Percentiles rank a stretch among this genome's conserved stretches.
These are phyloP conservation scores for Malacoraja senta DNA, from an alignment of 2,797 vertebrate genomes.

Conservation along the genomic window DNA sequence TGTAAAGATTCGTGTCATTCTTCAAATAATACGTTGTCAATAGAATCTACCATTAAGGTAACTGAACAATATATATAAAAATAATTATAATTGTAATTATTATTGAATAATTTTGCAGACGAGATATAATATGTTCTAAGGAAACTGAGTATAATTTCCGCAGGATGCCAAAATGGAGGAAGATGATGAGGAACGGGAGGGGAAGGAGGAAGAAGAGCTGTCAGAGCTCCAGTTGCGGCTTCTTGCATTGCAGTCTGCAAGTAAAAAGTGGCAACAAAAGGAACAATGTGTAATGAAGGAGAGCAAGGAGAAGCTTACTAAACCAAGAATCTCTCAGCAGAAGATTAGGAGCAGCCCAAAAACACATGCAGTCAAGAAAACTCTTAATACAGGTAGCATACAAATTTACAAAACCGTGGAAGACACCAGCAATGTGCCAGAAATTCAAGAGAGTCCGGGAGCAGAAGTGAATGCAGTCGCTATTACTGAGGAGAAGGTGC, in stretches of 20 bases:
- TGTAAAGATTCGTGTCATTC: slow-evolving; percentile 43
- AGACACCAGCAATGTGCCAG: no score
- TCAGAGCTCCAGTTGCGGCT: slow-evolving; percentile 91
- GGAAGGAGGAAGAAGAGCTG: slow-evolving; percentile 80
- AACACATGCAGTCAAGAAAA: slow-evolving; percentile 65
- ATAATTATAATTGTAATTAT: background rate
- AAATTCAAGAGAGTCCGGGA: no score
- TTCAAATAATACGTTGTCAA: slow-evolving; percentile 43
- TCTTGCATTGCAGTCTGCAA: slow-evolving; percentile 91
- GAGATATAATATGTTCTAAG: background rate
- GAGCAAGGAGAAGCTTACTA: slow-evolving; percentile 84
- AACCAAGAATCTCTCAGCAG: slow-evolving; percentile 61
- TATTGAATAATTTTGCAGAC: background rate
- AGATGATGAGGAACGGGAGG: slow-evolving; percentile 68
- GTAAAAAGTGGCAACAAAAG: slow-evolving; percentile 96
- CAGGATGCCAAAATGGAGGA: slow-evolving; percentile 50
- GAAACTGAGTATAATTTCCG: background rate
- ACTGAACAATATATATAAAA: background rate
- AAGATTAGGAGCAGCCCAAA: slow-evolving; percentile 65
- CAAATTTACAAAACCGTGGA: no score
- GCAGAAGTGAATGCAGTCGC: no score
- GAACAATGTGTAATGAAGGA: slow-evolving; percentile 93
- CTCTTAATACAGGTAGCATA: slow-evolving; percentile 55
- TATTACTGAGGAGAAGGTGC: no score
- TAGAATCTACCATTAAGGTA: slow-evolving; percentile 56